These are phyloP conservation scores for Drosophila falleni DNA, from an alignment of 2,888 invertebrate genomes.

Conservation along the genomic window DNA sequence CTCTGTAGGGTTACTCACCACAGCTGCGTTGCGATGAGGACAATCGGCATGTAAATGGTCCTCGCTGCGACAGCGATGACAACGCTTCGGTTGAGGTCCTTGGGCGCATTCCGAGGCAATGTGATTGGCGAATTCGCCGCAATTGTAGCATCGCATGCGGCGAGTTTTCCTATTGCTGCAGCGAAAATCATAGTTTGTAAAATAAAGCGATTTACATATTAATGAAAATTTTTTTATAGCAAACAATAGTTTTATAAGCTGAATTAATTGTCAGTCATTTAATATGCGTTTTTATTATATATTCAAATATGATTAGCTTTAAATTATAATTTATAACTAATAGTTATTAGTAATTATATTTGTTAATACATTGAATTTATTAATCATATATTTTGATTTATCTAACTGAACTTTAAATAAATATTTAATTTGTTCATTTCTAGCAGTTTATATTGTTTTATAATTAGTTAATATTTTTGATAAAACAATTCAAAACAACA, in stretches of 20 bases:
- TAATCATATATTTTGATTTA: too few relatives aligned
- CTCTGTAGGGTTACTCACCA: conserved; percentile 52
- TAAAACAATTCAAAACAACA: too few relatives aligned
- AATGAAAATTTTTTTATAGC: too few relatives aligned
- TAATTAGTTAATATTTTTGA: too few relatives aligned
- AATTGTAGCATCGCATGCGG: conserved; percentile 97
- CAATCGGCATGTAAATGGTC: conserved; percentile 96
- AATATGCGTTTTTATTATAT: too few relatives aligned
- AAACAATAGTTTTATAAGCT: too few relatives aligned
- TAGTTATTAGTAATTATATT: too few relatives aligned
- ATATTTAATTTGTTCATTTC: background rate
- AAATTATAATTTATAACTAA: too few relatives aligned
- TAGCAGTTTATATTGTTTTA: background rate
- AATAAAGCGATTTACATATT: too few relatives aligned
- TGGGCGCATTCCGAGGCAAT: conserved; percentile 95
- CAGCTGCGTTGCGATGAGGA: conserved; percentile 86
- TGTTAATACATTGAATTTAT: too few relatives aligned
- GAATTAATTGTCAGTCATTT: too few relatives aligned
- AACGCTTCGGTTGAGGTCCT: conserved; percentile 95
- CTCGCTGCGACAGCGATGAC: conserved; percentile 95
- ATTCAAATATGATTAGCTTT: background rate
- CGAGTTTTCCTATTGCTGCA: conserved; percentile 89
- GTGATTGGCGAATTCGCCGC: conserved; percentile 96
- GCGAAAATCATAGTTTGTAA: background rate
- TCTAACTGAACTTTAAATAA: background rate